Evolutionary conservation across 2,113 vertebrate genomes (phyloP).

Genomic region (Tor tambroides): DNA sequence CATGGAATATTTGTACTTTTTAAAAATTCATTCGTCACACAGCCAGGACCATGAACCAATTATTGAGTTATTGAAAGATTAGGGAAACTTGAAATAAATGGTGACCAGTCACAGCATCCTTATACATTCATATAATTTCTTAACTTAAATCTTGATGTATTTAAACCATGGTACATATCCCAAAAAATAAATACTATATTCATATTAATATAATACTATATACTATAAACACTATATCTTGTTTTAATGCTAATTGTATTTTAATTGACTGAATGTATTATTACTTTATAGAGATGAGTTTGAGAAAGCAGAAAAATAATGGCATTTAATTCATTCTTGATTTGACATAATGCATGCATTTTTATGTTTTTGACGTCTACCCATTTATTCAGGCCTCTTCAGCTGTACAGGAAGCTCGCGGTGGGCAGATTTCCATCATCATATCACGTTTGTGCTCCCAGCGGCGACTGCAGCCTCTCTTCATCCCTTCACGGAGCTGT

Average conservation of each 20-base stretch:
- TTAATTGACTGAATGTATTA: not conserved
- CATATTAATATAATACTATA: not conserved
- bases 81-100: not conserved
- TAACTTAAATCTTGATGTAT: not conserved
- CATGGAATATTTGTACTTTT: not conserved
- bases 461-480: not conserved
- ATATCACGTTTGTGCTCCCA: not conserved
- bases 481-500: conserved; percentile 10
- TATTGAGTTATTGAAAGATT: not conserved
- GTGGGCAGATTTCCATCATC: conserved; percentile 16
- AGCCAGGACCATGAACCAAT: not conserved
- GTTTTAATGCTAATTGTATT: not conserved
- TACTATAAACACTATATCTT: not conserved
- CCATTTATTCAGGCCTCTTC: not conserved
- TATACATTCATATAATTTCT: not conserved
- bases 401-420: not conserved
- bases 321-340: not conserved
- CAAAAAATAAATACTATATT: not conserved
- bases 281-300: not conserved
- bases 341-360: not conserved
- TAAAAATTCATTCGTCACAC: not conserved
- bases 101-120: not conserved
- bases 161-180: not conserved
- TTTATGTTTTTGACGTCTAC: not conserved
- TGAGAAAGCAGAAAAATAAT: not conserved